Base-by-base conservation (phyloP, 2,888 invertebrate species). In the Drosophila mettleri region DNA sequence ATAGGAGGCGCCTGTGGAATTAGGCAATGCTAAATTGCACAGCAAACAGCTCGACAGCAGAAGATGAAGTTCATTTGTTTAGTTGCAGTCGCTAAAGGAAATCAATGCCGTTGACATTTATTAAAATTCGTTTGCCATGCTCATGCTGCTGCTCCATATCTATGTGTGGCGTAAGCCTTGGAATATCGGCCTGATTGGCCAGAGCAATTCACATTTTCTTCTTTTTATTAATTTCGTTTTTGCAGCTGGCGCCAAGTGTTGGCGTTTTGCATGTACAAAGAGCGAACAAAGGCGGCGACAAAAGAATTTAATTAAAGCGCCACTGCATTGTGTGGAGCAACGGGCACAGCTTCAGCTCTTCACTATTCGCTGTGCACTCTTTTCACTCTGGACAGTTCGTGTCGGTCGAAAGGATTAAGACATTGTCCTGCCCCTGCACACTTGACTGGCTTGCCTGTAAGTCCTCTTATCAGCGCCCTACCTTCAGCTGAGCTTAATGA, bases 221-320 rank as follows among this genome's bases (percentile, higher is more conserved):
- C 79, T 80, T 82, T 85, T 76, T 80, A 82, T 80, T 80, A 85
- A 85, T 80, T 80, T 80, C 55, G 61, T 49, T 68, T 68, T 63
- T 54, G 54, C 79, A 74, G 74, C 69, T 69, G 73, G 45, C 74
- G 43, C 62, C 48, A 64, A 65, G 74, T 63, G 80, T 80, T 62
- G 75, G 60, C 78, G 70, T 69, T 81, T 77, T 81, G 71, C 87
- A 84, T 81, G 79, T 67, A 66, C 79, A 62, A 71, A 52, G 24
- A 66, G 76, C 41, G 66, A 41, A 58, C 63, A 59, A 62, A 67
- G 55, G 66, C 57, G 43, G 82, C 76, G 73, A 86, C 82, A 85
- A 85, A 86, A 82, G 83, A 83, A 83, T 87, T 83, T 83, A 83
- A 83, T 83, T 83, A 83, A 83, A 86, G 58, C 60, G 74, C 39